Base-by-base conservation (phyloP, 2,888 invertebrate species). In the Morpho deidamia region DNA sequence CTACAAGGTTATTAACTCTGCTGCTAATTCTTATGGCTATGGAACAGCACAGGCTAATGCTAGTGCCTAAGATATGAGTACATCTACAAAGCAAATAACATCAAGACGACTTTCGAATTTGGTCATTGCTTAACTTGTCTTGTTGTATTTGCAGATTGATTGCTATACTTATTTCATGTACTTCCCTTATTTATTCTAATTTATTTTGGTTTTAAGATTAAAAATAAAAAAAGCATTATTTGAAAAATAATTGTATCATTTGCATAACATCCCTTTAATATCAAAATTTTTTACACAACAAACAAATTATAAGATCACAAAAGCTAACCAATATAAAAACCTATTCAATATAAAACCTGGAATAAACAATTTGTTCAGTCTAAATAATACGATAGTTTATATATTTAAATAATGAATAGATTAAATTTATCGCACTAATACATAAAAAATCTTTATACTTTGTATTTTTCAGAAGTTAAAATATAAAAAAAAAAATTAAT, bases 31-130 rank as follows among this genome's bases (percentile, higher is more conserved):
- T 10, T 66, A 63, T 37, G 78, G 78, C 34, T 65, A 58, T 50
- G 86, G 84, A 48, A 69, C 72, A 8, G 83, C 87, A 4, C 71
- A 68, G 39, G 80, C 88, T 52, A 76, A 81, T 53, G 83, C 87
- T 4, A 74, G 71, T 62, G 64, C 62, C 34, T 87, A 65, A 76
- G 5, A 12, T 34, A 10, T 1, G 7, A 37, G 34, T 0, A n/a
- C 53, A 43, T 49, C 44, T 46, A 44, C 23, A 23, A 53, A 71
- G 83, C 87, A 84, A 81, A 68, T 69, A 37, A 86, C 78, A 77
- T 71, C 74, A 85, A 82, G 88, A 87, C 81, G 88, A 88, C 86
- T 71, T 68, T 66, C 57, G 45, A 34, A 40, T 38, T 7, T 12
- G 11, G 34, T 9, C 11, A 44, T 11, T 60, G 60, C 66, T 70